phyloP scores from a whole-genome alignment of 2,797 vertebrate genomes.

The Xiphophorus birchmanni region DNA sequence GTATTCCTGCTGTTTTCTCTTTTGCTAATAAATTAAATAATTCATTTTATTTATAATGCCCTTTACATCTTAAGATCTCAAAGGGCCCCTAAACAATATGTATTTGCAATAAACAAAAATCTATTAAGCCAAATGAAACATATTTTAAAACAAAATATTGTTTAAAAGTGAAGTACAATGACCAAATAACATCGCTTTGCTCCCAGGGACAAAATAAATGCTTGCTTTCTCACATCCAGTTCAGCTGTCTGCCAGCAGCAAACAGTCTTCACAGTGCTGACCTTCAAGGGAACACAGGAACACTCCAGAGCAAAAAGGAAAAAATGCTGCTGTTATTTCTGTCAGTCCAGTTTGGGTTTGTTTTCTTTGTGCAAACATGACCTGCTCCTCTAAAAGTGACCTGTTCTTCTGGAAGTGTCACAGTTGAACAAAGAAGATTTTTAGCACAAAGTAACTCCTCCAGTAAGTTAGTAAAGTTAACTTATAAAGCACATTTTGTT shows the following conservation, averaged over 20 bases:
- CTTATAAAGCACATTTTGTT: background rate
- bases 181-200: background rate
- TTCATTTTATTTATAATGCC: no score
- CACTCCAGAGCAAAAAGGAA: background rate
- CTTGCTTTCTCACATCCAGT: background rate
- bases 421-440: background rate
- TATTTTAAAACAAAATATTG: background rate
- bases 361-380: background rate
- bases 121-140: background rate
- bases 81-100: background rate
- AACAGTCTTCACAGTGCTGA: background rate
- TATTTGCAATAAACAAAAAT: background rate
- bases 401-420: background rate
- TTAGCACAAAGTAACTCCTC: background rate
- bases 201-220: background rate
- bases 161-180: background rate
- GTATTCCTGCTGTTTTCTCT: background rate
- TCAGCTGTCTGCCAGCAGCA: background rate
- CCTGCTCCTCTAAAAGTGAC: background rate
- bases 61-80: no score
- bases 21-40: no score
- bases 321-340: background rate
- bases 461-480: background rate
- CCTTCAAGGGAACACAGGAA: background rate
- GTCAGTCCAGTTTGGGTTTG: background rate